These are phyloP conservation scores for Geophilus truncorum DNA, from an alignment of 2,888 invertebrate species.

Conservation along the genomic window DNA sequence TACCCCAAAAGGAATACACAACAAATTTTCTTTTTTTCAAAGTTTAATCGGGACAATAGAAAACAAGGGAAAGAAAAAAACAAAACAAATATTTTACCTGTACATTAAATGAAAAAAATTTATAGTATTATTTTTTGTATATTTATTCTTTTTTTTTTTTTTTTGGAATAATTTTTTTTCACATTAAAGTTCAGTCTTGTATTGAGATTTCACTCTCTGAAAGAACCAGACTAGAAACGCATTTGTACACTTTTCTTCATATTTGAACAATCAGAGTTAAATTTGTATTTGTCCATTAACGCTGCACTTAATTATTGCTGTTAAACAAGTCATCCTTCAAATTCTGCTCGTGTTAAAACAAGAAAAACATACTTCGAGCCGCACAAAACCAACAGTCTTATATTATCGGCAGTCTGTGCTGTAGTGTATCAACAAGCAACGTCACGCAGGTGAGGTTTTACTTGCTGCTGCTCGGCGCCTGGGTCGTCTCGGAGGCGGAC, in stretches of 20 bases:
- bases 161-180: not conserved
- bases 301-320: not conserved
- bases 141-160: not conserved
- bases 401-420: not conserved
- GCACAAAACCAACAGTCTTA: not conserved
- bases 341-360: not conserved
- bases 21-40: not conserved
- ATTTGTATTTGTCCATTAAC: not conserved
- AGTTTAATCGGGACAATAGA: not conserved
- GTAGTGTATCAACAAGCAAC: not conserved
- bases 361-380: not conserved
- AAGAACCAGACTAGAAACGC: not conserved
- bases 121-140: not conserved
- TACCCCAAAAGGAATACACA: not conserved
- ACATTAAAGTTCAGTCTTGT: not conserved
- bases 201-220: not conserved
- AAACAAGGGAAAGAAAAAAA: not conserved
- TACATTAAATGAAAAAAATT: not conserved
- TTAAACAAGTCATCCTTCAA: not conserved
- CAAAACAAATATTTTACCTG: not conserved
- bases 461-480: constrained; percentile 6
- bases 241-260: not conserved
- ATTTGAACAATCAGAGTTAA: not conserved
- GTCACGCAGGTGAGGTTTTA: constrained; percentile 1
- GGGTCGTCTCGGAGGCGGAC: constrained; percentile 18